Evolutionary conservation across 2,888 invertebrate species (phyloP).

Genomic region (Erebia ligea): DNA sequence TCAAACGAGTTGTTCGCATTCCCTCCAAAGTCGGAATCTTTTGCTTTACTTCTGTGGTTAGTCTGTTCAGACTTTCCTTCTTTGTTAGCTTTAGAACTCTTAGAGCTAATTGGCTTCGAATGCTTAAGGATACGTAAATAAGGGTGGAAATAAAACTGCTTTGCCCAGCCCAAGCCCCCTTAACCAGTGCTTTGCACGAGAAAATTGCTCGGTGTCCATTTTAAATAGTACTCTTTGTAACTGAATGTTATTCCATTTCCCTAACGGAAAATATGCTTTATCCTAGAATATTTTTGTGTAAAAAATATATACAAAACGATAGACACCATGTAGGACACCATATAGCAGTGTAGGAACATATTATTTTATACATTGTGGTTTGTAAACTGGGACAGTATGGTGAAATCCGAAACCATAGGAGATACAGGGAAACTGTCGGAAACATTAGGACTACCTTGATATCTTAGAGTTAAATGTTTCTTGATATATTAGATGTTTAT

Average conservation of each 20-base stretch:
- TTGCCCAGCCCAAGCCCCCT: constrained; percentile 26
- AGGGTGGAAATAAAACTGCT: constrained; percentile 37
- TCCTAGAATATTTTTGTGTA: neutral
- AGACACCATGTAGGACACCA: too few relatives aligned
- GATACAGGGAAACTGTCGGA: too few relatives aligned
- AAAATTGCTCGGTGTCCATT: constrained; percentile 35
- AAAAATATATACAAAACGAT: neutral
- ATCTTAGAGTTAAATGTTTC: too few relatives aligned
- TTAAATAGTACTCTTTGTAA: constrained; percentile 27
- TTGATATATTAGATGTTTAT: too few relatives aligned
- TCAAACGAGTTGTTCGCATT: constrained; percentile 73
- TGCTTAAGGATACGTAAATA: constrained; percentile 45
- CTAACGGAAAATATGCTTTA: neutral
- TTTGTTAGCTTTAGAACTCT: constrained; percentile 60
- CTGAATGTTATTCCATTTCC: constrained; percentile 3
- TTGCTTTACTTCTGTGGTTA: constrained; percentile 65
- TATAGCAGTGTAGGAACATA: too few relatives aligned
- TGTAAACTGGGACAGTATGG: too few relatives aligned
- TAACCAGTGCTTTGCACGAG: constrained; percentile 31
- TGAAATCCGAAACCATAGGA: too few relatives aligned
- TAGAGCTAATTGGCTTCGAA: constrained; percentile 56
- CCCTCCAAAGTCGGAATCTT: constrained; percentile 71
- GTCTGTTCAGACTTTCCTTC: constrained; percentile 62
- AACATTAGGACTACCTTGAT: too few relatives aligned
- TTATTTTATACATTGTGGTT: too few relatives aligned